These are phyloP conservation scores for Agrochola macilenta DNA, from an alignment of 2,888 invertebrate genomes.

Conservation along the genomic window DNA sequence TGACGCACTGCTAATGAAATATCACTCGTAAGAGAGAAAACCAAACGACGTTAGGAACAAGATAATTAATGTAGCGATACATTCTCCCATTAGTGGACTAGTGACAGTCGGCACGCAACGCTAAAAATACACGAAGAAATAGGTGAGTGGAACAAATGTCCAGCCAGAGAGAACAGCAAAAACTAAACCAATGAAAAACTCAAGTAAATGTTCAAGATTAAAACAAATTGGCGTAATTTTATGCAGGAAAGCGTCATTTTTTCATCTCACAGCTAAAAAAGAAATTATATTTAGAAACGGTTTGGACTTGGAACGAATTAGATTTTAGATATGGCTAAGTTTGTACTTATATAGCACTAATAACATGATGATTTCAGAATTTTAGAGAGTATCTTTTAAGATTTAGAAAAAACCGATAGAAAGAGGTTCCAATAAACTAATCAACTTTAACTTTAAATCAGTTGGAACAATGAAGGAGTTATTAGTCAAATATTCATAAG, in stretches of 20 bases:
- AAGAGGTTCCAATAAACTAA: neutral
- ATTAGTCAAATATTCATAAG: constrained; percentile 4
- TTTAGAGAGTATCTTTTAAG: neutral
- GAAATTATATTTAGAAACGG: constrained; percentile 53
- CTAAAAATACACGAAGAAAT: constrained; percentile 74
- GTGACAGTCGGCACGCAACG: constrained; percentile 74
- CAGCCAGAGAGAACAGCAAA: constrained; percentile 56
- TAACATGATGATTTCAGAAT: neutral
- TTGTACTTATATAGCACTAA: constrained; percentile 9
- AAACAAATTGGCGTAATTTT: constrained; percentile 50
- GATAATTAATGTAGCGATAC: constrained; percentile 74
- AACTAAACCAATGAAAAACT: constrained; percentile 41
- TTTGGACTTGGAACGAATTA: constrained; percentile 46
- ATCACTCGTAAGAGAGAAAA: constrained; percentile 71
- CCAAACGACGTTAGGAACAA: constrained; percentile 64
- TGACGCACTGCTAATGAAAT: constrained; percentile 68
- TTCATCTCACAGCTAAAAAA: constrained; percentile 33
- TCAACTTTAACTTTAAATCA: neutral
- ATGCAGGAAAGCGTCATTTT: constrained; percentile 43
- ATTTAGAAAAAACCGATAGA: neutral
- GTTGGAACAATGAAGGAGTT: neutral
- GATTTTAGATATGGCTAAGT: constrained; percentile 32
- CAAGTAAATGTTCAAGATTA: constrained; percentile 42
- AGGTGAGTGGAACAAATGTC: constrained; percentile 74
- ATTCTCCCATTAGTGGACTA: constrained; percentile 62